phyloP scores from a whole-genome alignment of 2,797 vertebrate genomes.

The Poecilia velifera region DNA sequence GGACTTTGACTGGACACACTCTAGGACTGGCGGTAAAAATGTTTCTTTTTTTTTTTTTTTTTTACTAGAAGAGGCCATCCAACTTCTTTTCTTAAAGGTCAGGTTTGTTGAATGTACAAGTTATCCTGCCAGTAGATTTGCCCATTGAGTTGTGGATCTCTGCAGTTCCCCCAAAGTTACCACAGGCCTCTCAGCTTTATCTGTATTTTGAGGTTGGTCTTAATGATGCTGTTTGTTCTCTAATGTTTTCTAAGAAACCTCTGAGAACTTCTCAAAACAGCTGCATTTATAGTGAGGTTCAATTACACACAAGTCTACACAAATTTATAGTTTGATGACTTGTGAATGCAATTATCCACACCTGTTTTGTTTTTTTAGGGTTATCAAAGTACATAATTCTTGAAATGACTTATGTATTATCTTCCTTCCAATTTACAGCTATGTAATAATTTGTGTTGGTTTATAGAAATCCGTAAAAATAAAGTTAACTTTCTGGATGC shows the following conservation, averaged over 20 bases:
- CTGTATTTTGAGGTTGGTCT: background rate
- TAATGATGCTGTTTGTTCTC: background rate
- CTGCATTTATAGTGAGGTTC: background rate
- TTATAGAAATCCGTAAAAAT: background rate
- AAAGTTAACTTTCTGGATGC: background rate
- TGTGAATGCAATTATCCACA: background rate
- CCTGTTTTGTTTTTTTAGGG: background rate
- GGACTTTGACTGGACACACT: background rate
- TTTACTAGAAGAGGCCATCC: background rate
- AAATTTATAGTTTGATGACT: background rate
- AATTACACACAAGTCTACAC: background rate
- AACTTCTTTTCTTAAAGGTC: background rate
- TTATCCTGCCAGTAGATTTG: background rate
- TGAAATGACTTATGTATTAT: background rate
- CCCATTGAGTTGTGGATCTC: background rate
- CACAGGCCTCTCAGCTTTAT: background rate
- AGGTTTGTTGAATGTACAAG: background rate
- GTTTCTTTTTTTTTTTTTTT: background rate
- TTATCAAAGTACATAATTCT: background rate
- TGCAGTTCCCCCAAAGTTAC: background rate
- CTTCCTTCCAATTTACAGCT: background rate
- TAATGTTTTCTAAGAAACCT: background rate
- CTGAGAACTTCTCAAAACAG: background rate
- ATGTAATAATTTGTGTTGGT: background rate
- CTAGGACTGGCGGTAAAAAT: background rate